Percentiles rank a stretch among this genome's conserved stretches.
Conservation (phyloP, 2,797 vertebrate genomes). For the Leucoraja ocellata region DNA sequence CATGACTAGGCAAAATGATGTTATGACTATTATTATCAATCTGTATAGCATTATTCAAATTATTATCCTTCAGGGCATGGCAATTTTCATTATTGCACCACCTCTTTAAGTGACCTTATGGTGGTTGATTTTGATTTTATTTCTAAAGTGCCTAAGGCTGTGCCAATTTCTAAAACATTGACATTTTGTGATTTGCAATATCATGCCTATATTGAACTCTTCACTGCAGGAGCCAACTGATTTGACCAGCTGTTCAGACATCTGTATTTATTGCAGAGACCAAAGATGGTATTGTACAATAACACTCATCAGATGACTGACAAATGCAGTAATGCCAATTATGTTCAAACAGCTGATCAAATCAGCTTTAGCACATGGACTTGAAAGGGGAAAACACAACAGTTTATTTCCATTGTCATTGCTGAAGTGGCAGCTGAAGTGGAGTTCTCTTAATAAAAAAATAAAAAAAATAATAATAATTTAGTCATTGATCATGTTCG, state of each 20-base stretch:
- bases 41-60: slow-evolving; percentile 5
- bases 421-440: neutral
- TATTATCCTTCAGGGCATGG: neutral
- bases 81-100: neutral
- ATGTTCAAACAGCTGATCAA: neutral
- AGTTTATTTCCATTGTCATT: neutral
- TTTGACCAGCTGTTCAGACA: neutral
- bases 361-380: slow-evolving; percentile 3
- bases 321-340: neutral
- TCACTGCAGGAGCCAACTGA: slow-evolving; percentile 27
- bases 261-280: slow-evolving; percentile 20
- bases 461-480: too few relatives aligned
- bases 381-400: neutral
- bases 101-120: neutral
- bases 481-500: neutral
- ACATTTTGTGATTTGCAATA: neutral
- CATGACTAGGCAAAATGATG: neutral
- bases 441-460: neutral
- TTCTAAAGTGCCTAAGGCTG: neutral
- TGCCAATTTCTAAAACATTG: neutral
- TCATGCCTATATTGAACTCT: slow-evolving; percentile 10
- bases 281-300: neutral
- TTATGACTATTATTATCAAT: neutral
- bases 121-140: neutral
- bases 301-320: neutral